A percentile compares a stretch with the other conserved stretches of the same genome.
These are phyloP conservation scores for Yponomeuta evonymella DNA, from an alignment of 2,888 invertebrate species.

Conservation along the genomic window DNA sequence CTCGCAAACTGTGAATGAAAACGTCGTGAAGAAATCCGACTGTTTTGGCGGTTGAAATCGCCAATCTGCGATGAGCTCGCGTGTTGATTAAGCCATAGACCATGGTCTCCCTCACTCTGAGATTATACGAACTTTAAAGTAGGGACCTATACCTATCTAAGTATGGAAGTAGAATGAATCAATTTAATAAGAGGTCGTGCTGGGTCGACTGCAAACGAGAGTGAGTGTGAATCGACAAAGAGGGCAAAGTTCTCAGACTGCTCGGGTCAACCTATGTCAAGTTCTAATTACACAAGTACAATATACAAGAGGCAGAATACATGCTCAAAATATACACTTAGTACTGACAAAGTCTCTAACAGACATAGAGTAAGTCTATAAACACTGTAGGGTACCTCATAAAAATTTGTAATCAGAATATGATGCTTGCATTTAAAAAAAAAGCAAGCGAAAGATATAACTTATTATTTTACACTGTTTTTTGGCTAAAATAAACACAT, in stretches of 20 bases:
- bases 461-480: no score
- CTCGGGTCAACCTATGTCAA: conserved; percentile 7
- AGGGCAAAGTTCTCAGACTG: not conserved
- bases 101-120: no score
- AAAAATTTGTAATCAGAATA: no score
- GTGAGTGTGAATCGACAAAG: not conserved
- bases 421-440: no score
- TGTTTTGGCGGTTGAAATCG: no score
- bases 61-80: no score
- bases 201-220: not conserved
- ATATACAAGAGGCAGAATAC: not conserved
- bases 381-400: no score
- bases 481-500: no score
- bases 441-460: no score
- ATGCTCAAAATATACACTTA: not conserved
- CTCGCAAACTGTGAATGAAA: no score
- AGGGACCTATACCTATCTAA: not conserved
- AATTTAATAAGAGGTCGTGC: not conserved
- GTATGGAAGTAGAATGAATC: not conserved
- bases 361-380: not conserved
- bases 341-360: not conserved
- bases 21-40: no score
- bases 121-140: not conserved
- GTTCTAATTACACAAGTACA: not conserved
- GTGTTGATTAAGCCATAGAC: no score